Base-by-base conservation (phyloP, 2,113 vertebrate genomes). In the Cephalopholis sonnerati region DNA sequence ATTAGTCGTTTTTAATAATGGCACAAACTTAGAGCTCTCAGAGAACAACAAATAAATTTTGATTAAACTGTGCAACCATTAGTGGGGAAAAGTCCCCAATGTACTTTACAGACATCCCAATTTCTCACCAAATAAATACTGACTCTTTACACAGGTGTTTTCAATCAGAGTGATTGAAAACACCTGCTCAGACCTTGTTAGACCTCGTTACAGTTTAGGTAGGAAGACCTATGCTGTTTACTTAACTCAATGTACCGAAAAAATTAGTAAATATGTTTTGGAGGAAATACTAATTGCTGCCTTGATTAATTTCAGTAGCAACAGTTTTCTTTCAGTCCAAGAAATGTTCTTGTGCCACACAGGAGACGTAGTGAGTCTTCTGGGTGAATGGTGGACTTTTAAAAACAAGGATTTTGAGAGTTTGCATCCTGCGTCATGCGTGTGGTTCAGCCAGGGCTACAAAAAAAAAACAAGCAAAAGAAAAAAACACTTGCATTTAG, bases 181-280 rank as follows among this genome's bases (percentile, higher is more conserved):
- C 32, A 44, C 41, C 41, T 44, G 8, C 10, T 44, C 41, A 44
- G 41, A 44, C 41, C 41, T 44, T 44, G 8, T 61, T 61, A 62
- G 32, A 83, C n/a, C 76, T 62, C 24, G 3, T 66, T 79, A 77
- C n/a, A 65, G 51, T 24, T 51, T 1, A 72, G 24, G 24, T 68
- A 32, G 46, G 32, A 41, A 51, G 41, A 53, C 12, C 22, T 16
- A 8, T 25, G 16, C 9, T 64, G 24, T 66, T 61, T 32, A 62
- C 36, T 16, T 25, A 18, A 0, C 32, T 36, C 32, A 36, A 7
- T 36, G 7, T 36, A 36, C 32, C 1, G 7, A 36, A 36, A 36
- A 36, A 36, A 36, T 44, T 44, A 44, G 41, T 44, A 12, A 44
- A 44, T 44, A 44, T 12, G 41, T 44, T 44, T 44, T 44, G 41